Conservation (phyloP, 2,797 vertebrate species). For the Rhynchonycteris naso region DNA sequence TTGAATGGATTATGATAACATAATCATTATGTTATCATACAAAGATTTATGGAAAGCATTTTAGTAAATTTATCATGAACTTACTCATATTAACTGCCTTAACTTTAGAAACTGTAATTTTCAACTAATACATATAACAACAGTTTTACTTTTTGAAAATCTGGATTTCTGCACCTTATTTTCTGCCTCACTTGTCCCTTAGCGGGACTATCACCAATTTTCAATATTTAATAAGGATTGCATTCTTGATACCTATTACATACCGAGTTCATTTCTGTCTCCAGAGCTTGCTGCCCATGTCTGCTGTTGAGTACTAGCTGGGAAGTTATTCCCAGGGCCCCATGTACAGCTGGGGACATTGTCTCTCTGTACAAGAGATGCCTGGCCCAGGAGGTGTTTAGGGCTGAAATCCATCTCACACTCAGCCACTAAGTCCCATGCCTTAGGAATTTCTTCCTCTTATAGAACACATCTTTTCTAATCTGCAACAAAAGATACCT, state of each 20-base stretch:
- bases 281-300: background rate
- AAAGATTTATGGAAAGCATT: slow-evolving; percentile 38
- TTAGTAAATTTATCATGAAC: background rate
- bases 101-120: slow-evolving; percentile 16
- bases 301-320: background rate
- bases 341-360: background rate
- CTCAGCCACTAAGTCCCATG: background rate
- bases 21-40: background rate
- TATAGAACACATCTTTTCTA: background rate
- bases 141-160: background rate
- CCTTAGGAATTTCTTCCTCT: background rate
- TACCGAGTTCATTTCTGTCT: background rate
- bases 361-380: background rate
- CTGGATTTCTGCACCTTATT: background rate
- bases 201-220: background rate
- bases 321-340: background rate
- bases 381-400: background rate
- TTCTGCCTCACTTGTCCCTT: background rate
- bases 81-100: background rate
- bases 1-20: background rate
- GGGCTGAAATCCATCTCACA: background rate
- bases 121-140: background rate
- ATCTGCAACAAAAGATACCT: background rate
- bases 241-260: background rate
- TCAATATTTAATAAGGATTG: background rate